Evolutionary conservation across 2,888 invertebrate genomes (phyloP).

Genomic region (Coelinius sp.): DNA sequence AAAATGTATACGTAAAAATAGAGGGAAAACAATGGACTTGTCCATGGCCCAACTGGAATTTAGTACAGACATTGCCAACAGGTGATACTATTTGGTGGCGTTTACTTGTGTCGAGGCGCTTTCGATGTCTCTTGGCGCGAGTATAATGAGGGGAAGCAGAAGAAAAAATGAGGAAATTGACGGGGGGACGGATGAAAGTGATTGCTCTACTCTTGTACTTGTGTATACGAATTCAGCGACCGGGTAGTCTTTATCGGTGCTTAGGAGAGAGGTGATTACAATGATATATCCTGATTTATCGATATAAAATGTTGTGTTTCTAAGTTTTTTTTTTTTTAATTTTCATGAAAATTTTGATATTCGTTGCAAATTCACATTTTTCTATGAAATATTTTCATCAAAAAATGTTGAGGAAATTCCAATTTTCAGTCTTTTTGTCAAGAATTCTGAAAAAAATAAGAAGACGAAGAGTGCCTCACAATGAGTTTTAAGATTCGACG

Average conservation of each 20-base stretch:
- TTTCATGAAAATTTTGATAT: too few species aligned
- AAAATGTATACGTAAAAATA: slow-evolving; percentile 18
- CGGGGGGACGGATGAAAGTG: background rate
- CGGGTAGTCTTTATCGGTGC: background rate
- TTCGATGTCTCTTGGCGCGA: slow-evolving; percentile 51
- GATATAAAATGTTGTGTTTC: background rate
- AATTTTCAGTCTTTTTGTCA: background rate
- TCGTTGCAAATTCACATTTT: too few species aligned
- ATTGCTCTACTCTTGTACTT: slow-evolving; percentile 1
- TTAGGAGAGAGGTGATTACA: background rate
- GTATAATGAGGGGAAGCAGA: slow-evolving; percentile 49
- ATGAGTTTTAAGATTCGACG: slow-evolving; percentile 46
- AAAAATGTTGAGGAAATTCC: background rate
- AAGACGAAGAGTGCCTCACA: slow-evolving; percentile 32
- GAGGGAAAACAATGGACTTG: slow-evolving; percentile 34
- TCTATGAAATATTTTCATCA: too few species aligned
- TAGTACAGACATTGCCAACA: slow-evolving; percentile 54
- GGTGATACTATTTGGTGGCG: slow-evolving; percentile 59
- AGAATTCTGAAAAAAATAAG: background rate
- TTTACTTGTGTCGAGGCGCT: slow-evolving; percentile 11
- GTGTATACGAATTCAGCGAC: background rate
- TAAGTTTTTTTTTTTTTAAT: too few species aligned
- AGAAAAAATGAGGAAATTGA: slow-evolving; percentile 1
- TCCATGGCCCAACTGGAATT: background rate
- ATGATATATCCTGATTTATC: background rate